Percentiles rank a stretch among this genome's conserved stretches.
phyloP scores from a whole-genome alignment of 1,140 invertebrate species.

The Drosophila pachea region DNA sequence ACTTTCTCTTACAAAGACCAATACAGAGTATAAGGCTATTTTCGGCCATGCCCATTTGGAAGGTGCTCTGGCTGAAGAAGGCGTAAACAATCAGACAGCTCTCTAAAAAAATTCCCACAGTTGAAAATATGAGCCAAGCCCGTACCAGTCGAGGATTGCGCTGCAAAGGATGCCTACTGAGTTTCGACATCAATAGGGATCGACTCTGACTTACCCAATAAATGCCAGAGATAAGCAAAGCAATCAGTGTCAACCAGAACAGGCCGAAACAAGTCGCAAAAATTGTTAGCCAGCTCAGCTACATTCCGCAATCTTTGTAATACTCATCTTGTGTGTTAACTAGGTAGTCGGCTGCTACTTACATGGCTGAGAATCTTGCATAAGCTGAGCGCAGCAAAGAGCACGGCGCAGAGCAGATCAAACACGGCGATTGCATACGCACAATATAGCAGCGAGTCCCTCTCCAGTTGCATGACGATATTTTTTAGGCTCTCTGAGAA shows the following conservation, averaged over 20 bases:
- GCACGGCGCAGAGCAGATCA: slow-evolving; percentile 40
- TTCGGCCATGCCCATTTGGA: slow-evolving; percentile 29
- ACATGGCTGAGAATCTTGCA: slow-evolving; percentile 31
- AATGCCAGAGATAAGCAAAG: slow-evolving; percentile 50
- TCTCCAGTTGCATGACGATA: slow-evolving; percentile 1
- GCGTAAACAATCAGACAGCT: slow-evolving; percentile 43
- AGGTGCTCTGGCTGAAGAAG: slow-evolving; percentile 23
- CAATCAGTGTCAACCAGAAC: slow-evolving; percentile 54
- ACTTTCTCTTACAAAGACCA: slow-evolving; percentile 31
- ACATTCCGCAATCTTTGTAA: neutral
- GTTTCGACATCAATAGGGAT: neutral
- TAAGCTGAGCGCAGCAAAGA: slow-evolving; percentile 39
- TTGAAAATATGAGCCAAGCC: slow-evolving; percentile 56
- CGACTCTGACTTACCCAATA: slow-evolving; percentile 36
- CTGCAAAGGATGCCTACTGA: slow-evolving; percentile 10
- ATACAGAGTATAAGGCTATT: slow-evolving; percentile 31
- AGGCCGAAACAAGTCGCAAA: slow-evolving; percentile 43
- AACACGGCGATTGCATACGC: slow-evolving; percentile 52
- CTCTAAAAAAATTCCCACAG: slow-evolving; percentile 44
- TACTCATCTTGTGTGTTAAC: no score
- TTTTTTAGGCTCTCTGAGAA: slow-evolving; percentile 1
- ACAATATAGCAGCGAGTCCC: slow-evolving; percentile 32
- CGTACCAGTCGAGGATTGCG: slow-evolving; percentile 32
- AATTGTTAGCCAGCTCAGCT: slow-evolving; percentile 58
- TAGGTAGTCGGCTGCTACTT: slow-evolving; percentile 11